These are phyloP conservation scores for Alitta virens DNA, from an alignment of 2,888 invertebrate genomes.

Conservation along the genomic window DNA sequence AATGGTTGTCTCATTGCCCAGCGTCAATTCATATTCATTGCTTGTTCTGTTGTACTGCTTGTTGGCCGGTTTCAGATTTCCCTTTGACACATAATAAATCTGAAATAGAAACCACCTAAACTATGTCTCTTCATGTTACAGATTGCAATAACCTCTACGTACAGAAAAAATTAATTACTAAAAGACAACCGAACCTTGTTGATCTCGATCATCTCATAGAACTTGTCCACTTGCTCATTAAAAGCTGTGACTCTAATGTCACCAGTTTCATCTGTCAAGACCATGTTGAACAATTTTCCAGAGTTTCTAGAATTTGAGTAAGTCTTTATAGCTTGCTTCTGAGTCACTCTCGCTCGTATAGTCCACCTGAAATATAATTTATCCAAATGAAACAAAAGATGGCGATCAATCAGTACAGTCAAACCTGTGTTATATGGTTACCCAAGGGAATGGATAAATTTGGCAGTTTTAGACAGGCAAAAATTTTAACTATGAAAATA, in stretches of 20 bases:
- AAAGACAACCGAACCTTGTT: constrained; percentile 44
- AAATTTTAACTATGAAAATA: no score
- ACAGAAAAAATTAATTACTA: neutral
- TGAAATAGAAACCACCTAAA: constrained; percentile 51
- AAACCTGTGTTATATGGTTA: no score
- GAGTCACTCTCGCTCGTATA: constrained; percentile 83
- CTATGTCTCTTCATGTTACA: no score
- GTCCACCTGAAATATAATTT: constrained; percentile 82
- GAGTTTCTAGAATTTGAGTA: constrained; percentile 92
- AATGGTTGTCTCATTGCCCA: constrained; percentile 69
- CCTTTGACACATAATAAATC: constrained; percentile 84
- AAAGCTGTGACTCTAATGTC: constrained; percentile 92
- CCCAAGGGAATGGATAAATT: no score
- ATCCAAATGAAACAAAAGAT: no score
- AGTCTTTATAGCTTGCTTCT: constrained; percentile 75
- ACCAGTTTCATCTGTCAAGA: constrained; percentile 88
- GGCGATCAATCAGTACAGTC: no score
- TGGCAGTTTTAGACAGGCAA: no score
- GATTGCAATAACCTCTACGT: no score
- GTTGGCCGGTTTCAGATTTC: constrained; percentile 87
- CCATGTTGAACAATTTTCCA: constrained; percentile 89
- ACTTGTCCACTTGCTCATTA: constrained; percentile 82
- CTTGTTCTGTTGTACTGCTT: constrained; percentile 79
- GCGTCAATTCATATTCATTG: constrained; percentile 95
- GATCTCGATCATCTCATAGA: constrained; percentile 83